These are phyloP conservation scores for Lordiphosa mommai DNA, from an alignment of 1,140 invertebrate genomes.

Conservation along the genomic window DNA sequence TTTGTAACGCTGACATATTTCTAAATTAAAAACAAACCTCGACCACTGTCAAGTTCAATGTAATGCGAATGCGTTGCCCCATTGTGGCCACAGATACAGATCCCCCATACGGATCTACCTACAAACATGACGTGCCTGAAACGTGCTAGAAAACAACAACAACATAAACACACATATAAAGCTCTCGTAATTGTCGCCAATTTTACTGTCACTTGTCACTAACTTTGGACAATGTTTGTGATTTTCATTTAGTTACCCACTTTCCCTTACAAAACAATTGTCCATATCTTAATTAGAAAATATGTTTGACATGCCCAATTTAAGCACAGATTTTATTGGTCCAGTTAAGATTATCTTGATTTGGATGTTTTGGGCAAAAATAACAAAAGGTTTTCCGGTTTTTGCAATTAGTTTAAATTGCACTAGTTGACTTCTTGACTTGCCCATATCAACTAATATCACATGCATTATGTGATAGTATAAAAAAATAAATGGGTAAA, in stretches of 20 bases:
- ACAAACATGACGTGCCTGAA: slow-evolving; percentile 34
- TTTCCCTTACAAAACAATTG: neutral
- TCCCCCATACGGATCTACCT: slow-evolving; percentile 2
- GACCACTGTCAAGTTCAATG: slow-evolving; percentile 68
- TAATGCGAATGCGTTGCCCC: slow-evolving; percentile 37
- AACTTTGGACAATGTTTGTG: slow-evolving; percentile 36
- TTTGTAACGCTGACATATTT: slow-evolving; percentile 38
- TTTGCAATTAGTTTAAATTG: slow-evolving; percentile 38
- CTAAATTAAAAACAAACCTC: slow-evolving; percentile 65
- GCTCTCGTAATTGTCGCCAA: slow-evolving; percentile 54
- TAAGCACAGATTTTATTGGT: slow-evolving; percentile 29
- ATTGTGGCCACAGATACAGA: neutral
- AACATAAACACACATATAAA: neutral
- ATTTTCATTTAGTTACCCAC: slow-evolving; percentile 19
- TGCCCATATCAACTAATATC: too few relatives aligned
- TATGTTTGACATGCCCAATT: slow-evolving; percentile 24
- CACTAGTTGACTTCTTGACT: slow-evolving; percentile 7
- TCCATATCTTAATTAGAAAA: slow-evolving; percentile 45
- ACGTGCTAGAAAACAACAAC: too few relatives aligned
- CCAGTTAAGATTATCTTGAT: slow-evolving; percentile 47
- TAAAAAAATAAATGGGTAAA: too few relatives aligned
- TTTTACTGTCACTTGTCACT: slow-evolving; percentile 53
- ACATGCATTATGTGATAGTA: too few relatives aligned
- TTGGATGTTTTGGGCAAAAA: slow-evolving; percentile 43
- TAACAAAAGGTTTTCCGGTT: slow-evolving; percentile 44